Conservation (phyloP, 23 tunicate species). For the Diplosoma virens region DNA sequence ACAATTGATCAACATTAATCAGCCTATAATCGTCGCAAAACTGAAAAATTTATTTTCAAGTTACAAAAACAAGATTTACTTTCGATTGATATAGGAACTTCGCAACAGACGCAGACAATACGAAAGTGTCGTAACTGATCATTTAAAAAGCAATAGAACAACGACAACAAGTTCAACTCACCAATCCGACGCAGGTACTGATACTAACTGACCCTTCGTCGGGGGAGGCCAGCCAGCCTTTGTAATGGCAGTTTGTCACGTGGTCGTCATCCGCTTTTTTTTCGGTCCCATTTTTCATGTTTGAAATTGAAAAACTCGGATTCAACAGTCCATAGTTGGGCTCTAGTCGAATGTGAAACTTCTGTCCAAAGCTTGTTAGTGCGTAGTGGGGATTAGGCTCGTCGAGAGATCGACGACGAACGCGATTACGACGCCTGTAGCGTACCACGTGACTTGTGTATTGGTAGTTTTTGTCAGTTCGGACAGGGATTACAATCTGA, state of each 20-base stretch:
- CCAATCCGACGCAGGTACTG: conserved; percentile 85
- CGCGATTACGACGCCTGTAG: conserved; percentile 18
- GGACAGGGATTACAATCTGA: conserved; percentile 44
- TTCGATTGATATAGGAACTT: no score
- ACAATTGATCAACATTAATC: no score
- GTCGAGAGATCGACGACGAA: conserved; percentile 17
- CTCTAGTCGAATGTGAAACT: conserved; percentile 35
- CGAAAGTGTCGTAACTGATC: no score
- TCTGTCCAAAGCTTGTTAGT: conserved; percentile 36
- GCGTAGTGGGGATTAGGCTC: conserved; percentile 18
- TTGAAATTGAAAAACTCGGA: conserved; percentile 41
- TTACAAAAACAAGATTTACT: no score
- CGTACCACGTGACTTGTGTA: conserved; percentile 46
- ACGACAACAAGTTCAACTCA: conserved; percentile 41
- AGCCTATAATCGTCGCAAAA: no score
- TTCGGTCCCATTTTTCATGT: conserved; percentile 19
- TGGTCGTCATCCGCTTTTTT: conserved; percentile 25
- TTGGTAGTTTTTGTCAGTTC: not conserved
- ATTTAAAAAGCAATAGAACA: no score
- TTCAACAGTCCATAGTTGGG: conserved; percentile 51
- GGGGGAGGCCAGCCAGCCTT: conserved; percentile 67
- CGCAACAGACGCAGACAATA: no score
- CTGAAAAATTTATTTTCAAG: no score
- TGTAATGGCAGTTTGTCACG: conserved; percentile 57
- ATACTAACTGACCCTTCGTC: conserved; percentile 34